phyloP scores from a whole-genome alignment of 2,888 invertebrate species.

The Agrilus biguttatus region DNA sequence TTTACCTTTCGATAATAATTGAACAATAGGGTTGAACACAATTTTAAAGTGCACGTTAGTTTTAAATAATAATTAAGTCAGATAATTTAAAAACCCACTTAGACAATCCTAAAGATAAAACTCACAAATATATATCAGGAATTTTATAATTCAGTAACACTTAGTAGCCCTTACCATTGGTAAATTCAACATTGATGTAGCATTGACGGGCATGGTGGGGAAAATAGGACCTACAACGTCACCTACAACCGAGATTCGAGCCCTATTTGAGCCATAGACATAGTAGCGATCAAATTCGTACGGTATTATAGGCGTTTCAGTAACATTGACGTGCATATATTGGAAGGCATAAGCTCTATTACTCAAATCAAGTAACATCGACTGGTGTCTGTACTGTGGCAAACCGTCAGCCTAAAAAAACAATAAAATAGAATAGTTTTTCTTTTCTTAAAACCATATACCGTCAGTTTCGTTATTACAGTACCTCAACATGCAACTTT shows the following conservation, averaged over 20 bases:
- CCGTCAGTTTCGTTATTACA: conserved; percentile 4
- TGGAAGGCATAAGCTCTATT: conserved; percentile 85
- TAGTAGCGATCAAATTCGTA: conserved; percentile 85
- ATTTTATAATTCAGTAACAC: too few relatives aligned
- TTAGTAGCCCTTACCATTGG: conserved; percentile 43
- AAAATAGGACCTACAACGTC: conserved; percentile 90
- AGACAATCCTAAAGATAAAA: too few relatives aligned
- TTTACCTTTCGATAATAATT: not conserved
- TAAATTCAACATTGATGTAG: conserved; percentile 60
- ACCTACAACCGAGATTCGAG: conserved; percentile 69
- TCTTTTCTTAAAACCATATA: not conserved
- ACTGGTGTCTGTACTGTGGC: conserved; percentile 84
- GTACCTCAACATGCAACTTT: conserved; percentile 53
- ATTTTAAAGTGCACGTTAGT: not conserved
- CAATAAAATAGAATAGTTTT: too few relatives aligned
- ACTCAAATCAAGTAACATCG: conserved; percentile 80
- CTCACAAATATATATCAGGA: too few relatives aligned
- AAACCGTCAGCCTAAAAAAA: conserved; percentile 67
- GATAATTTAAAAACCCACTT: too few relatives aligned
- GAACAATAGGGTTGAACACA: not conserved
- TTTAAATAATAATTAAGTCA: too few relatives aligned
- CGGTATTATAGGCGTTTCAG: conserved; percentile 84
- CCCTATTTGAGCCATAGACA: conserved; percentile 84
- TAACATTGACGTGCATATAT: conserved; percentile 90
- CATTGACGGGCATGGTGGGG: conserved; percentile 84